Conservation (phyloP, 2,888 invertebrate genomes). For the Xanthia togata region DNA sequence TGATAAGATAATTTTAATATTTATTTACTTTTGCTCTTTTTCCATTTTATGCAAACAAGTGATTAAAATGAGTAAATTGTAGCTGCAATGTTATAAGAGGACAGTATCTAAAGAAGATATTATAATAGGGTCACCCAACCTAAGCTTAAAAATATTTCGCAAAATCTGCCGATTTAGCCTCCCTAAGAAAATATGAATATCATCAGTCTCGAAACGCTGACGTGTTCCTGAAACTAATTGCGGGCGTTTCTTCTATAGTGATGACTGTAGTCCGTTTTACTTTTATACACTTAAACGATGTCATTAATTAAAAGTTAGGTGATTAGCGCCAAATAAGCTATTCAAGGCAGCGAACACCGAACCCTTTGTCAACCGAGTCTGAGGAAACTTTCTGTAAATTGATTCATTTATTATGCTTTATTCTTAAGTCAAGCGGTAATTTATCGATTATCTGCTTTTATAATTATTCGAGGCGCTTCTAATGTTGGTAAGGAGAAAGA, state of each 20-base stretch:
- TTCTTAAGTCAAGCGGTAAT: slow-evolving; percentile 69
- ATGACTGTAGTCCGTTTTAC: slow-evolving; percentile 70
- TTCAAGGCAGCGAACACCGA: slow-evolving; percentile 72
- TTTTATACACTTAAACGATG: slow-evolving; percentile 78
- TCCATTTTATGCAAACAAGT: background rate
- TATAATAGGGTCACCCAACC: background rate
- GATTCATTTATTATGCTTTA: slow-evolving; percentile 79
- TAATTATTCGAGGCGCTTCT: slow-evolving; percentile 28
- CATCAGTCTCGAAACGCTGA: slow-evolving; percentile 30
- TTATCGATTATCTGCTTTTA: slow-evolving; percentile 73
- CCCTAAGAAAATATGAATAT: slow-evolving; percentile 23
- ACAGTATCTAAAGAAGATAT: background rate
- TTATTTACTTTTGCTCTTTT: background rate
- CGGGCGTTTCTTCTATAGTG: slow-evolving; percentile 51
- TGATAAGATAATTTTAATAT: background rate
- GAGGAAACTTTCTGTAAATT: slow-evolving; percentile 73
- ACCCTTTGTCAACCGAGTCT: slow-evolving; percentile 77
- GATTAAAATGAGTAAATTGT: background rate
- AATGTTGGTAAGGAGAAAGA: background rate
- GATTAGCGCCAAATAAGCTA: slow-evolving; percentile 82
- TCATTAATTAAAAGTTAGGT: slow-evolving; percentile 85
- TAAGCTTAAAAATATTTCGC: slow-evolving; percentile 10
- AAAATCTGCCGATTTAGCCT: slow-evolving; percentile 6
- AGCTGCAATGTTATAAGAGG: background rate
- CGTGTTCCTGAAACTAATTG: slow-evolving; percentile 41